Evolutionary conservation across 2,113 vertebrate genomes (phyloP).

Genomic region (Himantopus leucocephalus): DNA sequence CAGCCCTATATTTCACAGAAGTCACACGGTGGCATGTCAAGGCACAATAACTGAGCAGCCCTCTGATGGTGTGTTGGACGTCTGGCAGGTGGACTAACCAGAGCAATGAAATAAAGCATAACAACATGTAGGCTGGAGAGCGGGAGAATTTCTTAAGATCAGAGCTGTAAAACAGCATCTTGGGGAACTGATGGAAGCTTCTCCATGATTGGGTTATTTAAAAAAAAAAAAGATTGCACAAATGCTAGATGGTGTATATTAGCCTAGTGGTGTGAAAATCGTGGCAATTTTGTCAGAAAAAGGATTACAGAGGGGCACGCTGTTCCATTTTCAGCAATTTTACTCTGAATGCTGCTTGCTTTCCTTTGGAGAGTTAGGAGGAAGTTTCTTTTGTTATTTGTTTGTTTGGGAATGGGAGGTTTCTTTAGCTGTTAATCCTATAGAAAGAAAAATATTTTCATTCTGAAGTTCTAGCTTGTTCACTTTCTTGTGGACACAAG

Average conservation of each 20-base stretch:
- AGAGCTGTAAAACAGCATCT: background rate
- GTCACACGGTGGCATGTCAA: background rate
- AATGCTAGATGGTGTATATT: background rate
- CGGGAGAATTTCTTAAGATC: background rate
- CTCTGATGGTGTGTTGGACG: background rate
- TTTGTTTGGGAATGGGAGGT: background rate
- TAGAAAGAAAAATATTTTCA: background rate
- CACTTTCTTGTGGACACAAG: background rate
- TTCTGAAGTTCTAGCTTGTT: background rate
- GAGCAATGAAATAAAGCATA: conserved; percentile 13
- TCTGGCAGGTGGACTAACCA: background rate
- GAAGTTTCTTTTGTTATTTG: background rate
- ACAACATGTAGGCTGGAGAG: background rate
- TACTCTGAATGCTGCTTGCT: background rate
- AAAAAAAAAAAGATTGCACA: background rate
- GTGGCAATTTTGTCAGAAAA: background rate
- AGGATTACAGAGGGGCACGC: background rate
- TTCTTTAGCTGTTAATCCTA: background rate
- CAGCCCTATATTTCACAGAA: conserved; percentile 23
- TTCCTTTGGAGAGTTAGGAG: background rate
- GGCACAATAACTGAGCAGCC: background rate
- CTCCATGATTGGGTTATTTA: background rate
- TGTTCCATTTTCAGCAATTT: background rate
- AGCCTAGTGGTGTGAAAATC: background rate
- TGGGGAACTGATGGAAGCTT: background rate